Base-by-base conservation (phyloP, 2,888 invertebrate genomes). In the Parapristionchus giblindavisi region DNA sequence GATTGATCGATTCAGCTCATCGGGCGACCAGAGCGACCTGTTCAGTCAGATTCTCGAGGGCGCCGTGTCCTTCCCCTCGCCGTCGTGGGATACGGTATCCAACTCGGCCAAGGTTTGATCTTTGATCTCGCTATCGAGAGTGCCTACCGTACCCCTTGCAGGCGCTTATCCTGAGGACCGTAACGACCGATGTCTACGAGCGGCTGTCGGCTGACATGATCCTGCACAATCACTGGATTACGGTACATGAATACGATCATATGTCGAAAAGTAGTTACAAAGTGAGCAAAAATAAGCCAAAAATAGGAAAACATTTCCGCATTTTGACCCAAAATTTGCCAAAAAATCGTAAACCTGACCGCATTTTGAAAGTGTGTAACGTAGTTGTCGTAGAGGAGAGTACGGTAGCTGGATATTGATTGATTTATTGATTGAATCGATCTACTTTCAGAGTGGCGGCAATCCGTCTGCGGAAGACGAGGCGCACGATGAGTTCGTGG, bases 11-110 rank as follows among this genome's bases (percentile, higher is more conserved):
- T n/a, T 36, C 60, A 94, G 95, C 75, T 92, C 93, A 40, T 94
- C 93, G 87, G 95, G 96, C 88, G 93, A 96, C 89, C 97, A 98
- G 88, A 97, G 97, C 89, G 96, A 96, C 88, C 90, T 99, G 77
- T 99, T 99, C 89, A 96, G 96, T 89, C 93, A 94, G 84, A 99
- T 99, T 87, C 91, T 98, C 77, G 92, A 93, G 21, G 97, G 96
- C 65, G 92, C 93, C 81, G 95, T 95, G 85, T 94, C 94, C 89
- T 99, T 96, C 90, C 94, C 94, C n/a, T 93, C 94, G 83, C 96
- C 96, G 68, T 95, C 94, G 90, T 99, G 97, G 97, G 94, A 94
- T 87, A 74, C 58, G 36, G 58, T 80, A 8, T 79, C 80, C 5
- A 73, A 56, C 32, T 79, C 80, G 1, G 80, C 78, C n/a, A 80